Percentiles rank a stretch among this genome's conserved stretches.
Evolutionary conservation across 2,888 invertebrate genomes (phyloP).

Genomic region (Peribatodes rhomboidaria): DNA sequence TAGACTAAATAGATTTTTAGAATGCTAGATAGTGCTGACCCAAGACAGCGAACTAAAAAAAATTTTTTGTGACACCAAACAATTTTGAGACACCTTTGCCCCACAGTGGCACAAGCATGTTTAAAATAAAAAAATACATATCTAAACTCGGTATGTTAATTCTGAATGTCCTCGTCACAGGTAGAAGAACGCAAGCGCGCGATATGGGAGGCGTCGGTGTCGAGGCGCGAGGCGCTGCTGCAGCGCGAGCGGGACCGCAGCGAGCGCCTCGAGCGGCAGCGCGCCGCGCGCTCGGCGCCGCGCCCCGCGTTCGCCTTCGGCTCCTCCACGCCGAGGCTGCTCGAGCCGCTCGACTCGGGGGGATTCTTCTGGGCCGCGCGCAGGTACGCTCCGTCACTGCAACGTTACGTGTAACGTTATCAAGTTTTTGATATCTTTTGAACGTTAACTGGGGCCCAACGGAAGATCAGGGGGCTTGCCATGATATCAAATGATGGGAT

Average conservation of each 20-base stretch:
- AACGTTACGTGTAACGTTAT: not conserved
- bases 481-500: no score
- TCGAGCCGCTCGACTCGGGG: constrained; percentile 93
- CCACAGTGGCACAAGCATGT: not conserved
- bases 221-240: constrained; percentile 94
- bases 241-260: constrained; percentile 95
- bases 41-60: no score
- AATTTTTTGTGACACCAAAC: no score
- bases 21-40: no score
- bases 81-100: no score
- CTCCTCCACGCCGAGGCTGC: constrained; percentile 95
- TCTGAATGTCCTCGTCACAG: constrained; percentile 61
- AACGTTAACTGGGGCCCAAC: no score
- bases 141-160: not conserved
- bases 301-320: constrained; percentile 94
- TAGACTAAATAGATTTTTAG: no score
- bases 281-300: constrained; percentile 90
- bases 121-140: no score
- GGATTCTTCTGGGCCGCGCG: constrained; percentile 95
- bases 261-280: constrained; percentile 92
- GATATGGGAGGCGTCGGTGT: constrained; percentile 95
- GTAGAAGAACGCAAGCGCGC: constrained; percentile 96
- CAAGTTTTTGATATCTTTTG: no score
- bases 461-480: no score
- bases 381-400: constrained; percentile 76